Conservation (phyloP, 2,888 invertebrate species). For the Gymnocheta viridis region DNA sequence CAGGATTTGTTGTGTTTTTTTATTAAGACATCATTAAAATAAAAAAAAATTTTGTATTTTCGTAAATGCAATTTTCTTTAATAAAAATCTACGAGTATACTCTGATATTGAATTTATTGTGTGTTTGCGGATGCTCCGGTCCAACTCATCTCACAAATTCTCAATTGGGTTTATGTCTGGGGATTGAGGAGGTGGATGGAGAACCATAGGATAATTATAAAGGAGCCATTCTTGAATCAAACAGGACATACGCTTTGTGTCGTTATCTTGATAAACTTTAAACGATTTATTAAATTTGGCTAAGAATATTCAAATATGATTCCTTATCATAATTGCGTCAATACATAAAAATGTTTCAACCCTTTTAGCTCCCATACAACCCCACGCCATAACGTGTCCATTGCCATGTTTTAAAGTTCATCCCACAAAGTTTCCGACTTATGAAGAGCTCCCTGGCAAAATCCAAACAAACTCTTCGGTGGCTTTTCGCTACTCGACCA, state of each 20-base stretch:
- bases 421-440: too few relatives aligned
- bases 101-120: background rate
- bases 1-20: too few relatives aligned
- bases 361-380: background rate
- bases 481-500: too few relatives aligned
- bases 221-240: background rate
- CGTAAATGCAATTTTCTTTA: too few relatives aligned
- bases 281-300: background rate
- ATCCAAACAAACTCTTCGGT: too few relatives aligned
- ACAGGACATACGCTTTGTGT: background rate
- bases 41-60: too few relatives aligned
- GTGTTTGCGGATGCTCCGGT: background rate
- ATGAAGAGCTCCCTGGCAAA: too few relatives aligned
- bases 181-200: background rate
- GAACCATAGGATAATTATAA: background rate
- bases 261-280: background rate
- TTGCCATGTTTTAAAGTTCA: background rate
- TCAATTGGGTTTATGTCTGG: background rate
- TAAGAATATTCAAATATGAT: background rate
- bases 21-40: too few relatives aligned
- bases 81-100: too few relatives aligned
- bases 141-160: conserved; percentile 25
- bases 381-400: background rate
- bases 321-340: too few relatives aligned
- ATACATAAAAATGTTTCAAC: background rate